These are phyloP conservation scores for Aporophyla nigra DNA, from an alignment of 2,888 invertebrate genomes.

Conservation along the genomic window DNA sequence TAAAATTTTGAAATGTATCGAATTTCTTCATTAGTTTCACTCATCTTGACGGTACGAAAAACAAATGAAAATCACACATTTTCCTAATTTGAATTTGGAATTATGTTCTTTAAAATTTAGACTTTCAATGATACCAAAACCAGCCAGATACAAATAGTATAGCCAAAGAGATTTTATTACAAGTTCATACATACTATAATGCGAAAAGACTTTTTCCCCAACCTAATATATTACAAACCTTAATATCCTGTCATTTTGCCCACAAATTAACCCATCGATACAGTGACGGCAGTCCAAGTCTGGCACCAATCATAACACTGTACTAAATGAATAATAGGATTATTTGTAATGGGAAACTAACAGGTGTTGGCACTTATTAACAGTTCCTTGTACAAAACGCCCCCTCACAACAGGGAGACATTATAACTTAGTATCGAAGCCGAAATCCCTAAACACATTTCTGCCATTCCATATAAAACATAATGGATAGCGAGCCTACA, in stretches of 20 bases:
- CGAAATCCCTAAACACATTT: background rate
- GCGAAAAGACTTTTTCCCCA: too few relatives aligned
- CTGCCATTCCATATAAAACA: background rate
- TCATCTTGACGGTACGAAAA: too few relatives aligned
- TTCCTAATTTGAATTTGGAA: too few relatives aligned
- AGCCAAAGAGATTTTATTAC: too few relatives aligned
- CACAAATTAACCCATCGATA: background rate
- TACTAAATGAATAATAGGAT: conserved; percentile 31
- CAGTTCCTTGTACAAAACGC: conserved; percentile 32
- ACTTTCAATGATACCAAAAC: too few relatives aligned
- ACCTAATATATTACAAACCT: too few relatives aligned
- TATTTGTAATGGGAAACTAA: conserved; percentile 42
- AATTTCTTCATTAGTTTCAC: too few relatives aligned
- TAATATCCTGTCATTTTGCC: background rate
- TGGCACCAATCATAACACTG: conserved; percentile 13
- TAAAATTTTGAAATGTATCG: too few relatives aligned
- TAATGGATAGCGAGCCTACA: background rate
- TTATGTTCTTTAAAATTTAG: too few relatives aligned
- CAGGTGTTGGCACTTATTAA: conserved; percentile 32
- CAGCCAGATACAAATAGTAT: too few relatives aligned
- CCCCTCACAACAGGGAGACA: conserved; percentile 1
- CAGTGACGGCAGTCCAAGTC: conserved; percentile 1
- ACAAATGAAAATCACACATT: too few relatives aligned
- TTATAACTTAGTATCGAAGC: background rate
- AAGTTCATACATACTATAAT: too few relatives aligned